Conservation (phyloP, 2,888 invertebrate species). For the Platycheirus rosarum region DNA sequence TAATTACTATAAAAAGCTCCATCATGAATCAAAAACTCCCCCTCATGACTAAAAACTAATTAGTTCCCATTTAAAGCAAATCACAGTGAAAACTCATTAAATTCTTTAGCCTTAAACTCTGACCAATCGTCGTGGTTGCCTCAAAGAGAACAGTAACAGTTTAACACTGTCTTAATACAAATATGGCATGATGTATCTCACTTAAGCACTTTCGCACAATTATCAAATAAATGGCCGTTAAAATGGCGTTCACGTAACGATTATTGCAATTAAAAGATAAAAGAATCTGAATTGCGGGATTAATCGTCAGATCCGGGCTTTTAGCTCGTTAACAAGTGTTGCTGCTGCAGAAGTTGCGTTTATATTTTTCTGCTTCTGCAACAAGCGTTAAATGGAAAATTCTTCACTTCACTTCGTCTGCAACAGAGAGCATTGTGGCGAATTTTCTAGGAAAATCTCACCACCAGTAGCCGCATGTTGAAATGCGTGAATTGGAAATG, state of each 20-base stretch:
- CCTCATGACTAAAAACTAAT: no score
- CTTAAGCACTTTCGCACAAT: conserved; percentile 64
- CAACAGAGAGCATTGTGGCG: conserved; percentile 10
- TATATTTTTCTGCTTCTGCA: conserved; percentile 24
- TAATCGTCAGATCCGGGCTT: not conserved
- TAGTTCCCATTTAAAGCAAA: no score
- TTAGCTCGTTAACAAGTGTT: conserved; percentile 71
- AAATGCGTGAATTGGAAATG: conserved; percentile 38
- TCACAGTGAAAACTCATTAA: no score
- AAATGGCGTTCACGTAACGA: conserved; percentile 67
- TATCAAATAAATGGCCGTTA: conserved; percentile 67
- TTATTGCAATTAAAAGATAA: conserved; percentile 68
- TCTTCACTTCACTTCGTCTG: conserved; percentile 43
- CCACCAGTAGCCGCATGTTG: conserved; percentile 15
- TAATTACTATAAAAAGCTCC: no score
- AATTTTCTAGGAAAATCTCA: conserved; percentile 65
- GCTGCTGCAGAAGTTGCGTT: conserved; percentile 22
- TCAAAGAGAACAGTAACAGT: no score
- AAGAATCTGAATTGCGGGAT: conserved; percentile 15
- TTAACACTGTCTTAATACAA: conserved; percentile 2
- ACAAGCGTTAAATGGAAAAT: conserved; percentile 66
- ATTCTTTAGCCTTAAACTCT: no score
- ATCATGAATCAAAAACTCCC: no score
- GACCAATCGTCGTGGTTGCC: no score
- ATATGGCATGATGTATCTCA: conserved; percentile 71